Percentiles rank a stretch among this genome's conserved stretches.
phyloP scores from a whole-genome alignment of 1,140 invertebrate genomes.

The Paraescarpia echinospica region DNA sequence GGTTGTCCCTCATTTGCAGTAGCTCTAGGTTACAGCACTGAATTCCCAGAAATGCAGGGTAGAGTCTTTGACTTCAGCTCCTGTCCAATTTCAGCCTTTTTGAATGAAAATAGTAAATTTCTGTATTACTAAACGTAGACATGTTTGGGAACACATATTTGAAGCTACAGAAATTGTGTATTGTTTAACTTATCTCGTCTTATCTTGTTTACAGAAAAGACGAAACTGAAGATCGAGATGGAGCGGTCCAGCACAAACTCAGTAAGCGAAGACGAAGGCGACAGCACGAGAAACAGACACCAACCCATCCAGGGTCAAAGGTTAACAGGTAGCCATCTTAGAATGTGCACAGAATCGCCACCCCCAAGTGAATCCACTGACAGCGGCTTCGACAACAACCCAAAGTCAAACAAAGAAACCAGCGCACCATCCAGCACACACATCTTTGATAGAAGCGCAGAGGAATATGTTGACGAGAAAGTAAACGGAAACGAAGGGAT shows the following conservation, averaged over 20 bases:
- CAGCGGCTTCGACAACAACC: not conserved
- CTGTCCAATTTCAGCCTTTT: not conserved
- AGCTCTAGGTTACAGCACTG: too few relatives aligned
- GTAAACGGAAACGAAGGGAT: not conserved
- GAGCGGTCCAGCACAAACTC: not conserved
- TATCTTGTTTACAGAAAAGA: constrained; percentile 11
- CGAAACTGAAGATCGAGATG: constrained; percentile 3
- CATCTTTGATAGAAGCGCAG: not conserved
- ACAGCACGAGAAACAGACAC: constrained; percentile 22
- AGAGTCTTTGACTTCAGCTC: not conserved
- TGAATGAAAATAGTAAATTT: not conserved
- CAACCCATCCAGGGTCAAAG: not conserved
- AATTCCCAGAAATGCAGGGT: too few relatives aligned
- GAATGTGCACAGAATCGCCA: not conserved
- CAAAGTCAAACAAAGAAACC: not conserved
- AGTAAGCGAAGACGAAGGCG: constrained; percentile 16
- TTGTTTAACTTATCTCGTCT: too few relatives aligned
- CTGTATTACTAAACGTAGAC: not conserved
- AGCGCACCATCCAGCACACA: not conserved
- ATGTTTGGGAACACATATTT: not conserved
- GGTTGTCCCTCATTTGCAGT: too few relatives aligned
- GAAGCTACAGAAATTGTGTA: not conserved
- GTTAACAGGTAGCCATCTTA: not conserved
- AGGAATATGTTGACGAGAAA: not conserved
- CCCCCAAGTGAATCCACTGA: not conserved